phyloP scores from a whole-genome alignment of 2,113 vertebrate species.

The Saccopteryx leptura region DNA sequence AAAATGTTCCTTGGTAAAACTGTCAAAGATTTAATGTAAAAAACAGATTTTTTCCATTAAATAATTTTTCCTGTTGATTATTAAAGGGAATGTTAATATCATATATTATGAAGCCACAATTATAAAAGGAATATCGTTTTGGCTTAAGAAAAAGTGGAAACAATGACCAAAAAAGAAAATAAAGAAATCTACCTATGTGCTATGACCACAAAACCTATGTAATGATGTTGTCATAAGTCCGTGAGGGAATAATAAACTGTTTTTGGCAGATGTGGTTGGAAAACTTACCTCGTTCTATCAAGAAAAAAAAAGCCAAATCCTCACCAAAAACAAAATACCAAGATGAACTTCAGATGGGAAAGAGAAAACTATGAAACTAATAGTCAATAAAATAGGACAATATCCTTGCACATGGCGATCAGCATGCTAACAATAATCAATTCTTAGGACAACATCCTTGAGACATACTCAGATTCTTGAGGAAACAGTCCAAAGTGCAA shows the following conservation, averaged over 20 bases:
- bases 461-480: neutral
- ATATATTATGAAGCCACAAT: neutral
- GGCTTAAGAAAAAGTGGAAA: neutral
- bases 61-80: neutral
- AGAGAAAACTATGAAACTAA: neutral
- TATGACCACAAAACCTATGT: neutral
- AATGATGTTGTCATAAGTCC: neutral
- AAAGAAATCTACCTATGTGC: neutral
- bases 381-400: neutral
- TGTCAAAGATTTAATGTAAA: neutral
- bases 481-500: neutral
- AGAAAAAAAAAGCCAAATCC: neutral
- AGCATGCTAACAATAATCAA: neutral
- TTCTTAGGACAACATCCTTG: neutral
- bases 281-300: neutral
- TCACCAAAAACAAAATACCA: neutral
- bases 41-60: neutral
- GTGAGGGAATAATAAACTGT: neutral
- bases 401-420: neutral
- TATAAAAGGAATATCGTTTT: neutral
- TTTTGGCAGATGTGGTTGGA: neutral
- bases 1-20: neutral
- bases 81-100: neutral
- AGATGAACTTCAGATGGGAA: neutral
- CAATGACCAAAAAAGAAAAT: neutral